Evolutionary conservation across 2,113 vertebrate genomes (phyloP).

Genomic region (Herpetotheres cachinnans): DNA sequence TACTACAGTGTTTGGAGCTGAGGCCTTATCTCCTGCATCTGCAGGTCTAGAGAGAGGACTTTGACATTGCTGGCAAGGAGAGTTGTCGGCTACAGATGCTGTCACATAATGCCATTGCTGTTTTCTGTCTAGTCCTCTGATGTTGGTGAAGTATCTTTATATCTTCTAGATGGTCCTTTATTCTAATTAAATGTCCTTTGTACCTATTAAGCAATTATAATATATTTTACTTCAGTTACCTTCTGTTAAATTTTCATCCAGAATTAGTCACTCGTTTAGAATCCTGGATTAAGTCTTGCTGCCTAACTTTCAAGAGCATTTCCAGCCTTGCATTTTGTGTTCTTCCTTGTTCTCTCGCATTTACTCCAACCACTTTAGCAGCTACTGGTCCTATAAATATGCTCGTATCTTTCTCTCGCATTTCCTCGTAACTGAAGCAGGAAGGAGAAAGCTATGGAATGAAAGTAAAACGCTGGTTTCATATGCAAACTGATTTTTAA

Average conservation of each 20-base stretch:
- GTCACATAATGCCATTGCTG: not conserved
- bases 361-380: not conserved
- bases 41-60: not conserved
- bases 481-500: not conserved
- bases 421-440: not conserved
- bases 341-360: not conserved
- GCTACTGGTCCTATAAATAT: not conserved
- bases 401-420: not conserved
- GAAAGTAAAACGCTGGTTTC: not conserved
- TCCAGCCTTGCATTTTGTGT: not conserved
- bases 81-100: not conserved
- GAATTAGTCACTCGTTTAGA: not conserved
- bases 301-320: not conserved
- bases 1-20: not conserved
- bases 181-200: fast-evolving
- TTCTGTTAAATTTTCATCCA: not conserved
- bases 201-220: not conserved
- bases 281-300: not conserved
- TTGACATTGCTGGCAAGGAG: not conserved
- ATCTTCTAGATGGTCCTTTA: not conserved
- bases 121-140: not conserved
- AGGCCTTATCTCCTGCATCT: not conserved
- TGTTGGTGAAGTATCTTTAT: not conserved
- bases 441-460: not conserved
- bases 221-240: not conserved